Evolutionary conservation across 2,888 invertebrate species (phyloP).

Genomic region (Tiphia femorata): DNA sequence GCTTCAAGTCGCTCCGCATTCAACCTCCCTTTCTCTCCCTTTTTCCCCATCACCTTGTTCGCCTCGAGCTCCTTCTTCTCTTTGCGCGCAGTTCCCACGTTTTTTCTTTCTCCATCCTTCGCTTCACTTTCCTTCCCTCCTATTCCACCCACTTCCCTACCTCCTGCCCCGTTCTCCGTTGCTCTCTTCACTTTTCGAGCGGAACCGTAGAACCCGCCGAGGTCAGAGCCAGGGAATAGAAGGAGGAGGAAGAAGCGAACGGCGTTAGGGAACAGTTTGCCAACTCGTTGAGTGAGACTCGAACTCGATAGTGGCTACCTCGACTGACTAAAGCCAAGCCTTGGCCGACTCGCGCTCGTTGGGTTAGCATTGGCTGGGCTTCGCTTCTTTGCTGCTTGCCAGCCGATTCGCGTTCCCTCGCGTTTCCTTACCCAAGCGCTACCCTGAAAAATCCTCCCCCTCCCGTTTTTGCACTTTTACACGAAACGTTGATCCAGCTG

Average conservation of each 20-base stretch:
- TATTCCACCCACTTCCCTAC: too few species aligned
- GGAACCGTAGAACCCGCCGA: constrained; percentile 40
- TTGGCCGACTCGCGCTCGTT: constrained; percentile 4
- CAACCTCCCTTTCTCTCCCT: constrained; percentile 1
- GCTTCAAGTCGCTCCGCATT: constrained; percentile 23
- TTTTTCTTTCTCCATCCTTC: constrained; percentile 3
- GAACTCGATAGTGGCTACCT: constrained; percentile 49
- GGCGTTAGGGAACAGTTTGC: constrained; percentile 61
- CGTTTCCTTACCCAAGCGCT: constrained; percentile 30
- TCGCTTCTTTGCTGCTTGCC: constrained; percentile 35
- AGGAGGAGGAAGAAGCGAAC: constrained; percentile 44
- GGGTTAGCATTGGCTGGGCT: constrained; percentile 35
- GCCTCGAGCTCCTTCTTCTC: too few species aligned
- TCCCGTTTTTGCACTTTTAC: constrained; percentile 53
- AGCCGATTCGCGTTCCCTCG: constrained; percentile 30
- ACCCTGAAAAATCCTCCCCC: constrained; percentile 45
- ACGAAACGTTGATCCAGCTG: constrained; percentile 40
- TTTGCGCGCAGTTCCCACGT: too few species aligned
- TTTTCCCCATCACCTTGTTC: too few species aligned
- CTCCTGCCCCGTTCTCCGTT: too few species aligned
- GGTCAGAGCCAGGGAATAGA: constrained; percentile 32
- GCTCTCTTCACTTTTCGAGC: too few species aligned
- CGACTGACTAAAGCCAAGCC: constrained; percentile 28
- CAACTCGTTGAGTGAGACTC: constrained; percentile 63
- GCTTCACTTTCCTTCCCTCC: constrained; percentile 3